Conservation (phyloP, 1,140 invertebrate species). For the Pseudomyrmex sp. region DNA sequence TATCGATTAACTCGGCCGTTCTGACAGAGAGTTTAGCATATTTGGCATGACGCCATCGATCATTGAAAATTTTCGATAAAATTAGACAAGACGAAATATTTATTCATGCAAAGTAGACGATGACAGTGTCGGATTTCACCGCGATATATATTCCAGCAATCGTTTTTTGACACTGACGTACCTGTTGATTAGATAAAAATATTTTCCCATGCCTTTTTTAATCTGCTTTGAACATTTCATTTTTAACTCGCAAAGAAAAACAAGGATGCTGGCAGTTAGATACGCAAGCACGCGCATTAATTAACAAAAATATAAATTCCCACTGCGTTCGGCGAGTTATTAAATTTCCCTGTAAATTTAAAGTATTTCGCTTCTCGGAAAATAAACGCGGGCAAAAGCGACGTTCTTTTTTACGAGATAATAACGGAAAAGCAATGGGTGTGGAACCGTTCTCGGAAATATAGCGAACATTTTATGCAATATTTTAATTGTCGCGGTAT, state of each 20-base stretch:
- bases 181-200: slow-evolving; percentile 59
- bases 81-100: slow-evolving; percentile 51
- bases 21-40: slow-evolving; percentile 27
- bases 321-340: slow-evolving; percentile 57
- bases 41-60: slow-evolving; percentile 29
- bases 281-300: slow-evolving; percentile 52
- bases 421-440: slow-evolving; percentile 32
- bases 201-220: neutral
- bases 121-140: neutral
- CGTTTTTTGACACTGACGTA: slow-evolving; percentile 17
- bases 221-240: slow-evolving; percentile 36
- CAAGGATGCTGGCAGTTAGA: slow-evolving; percentile 38
- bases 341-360: slow-evolving; percentile 59
- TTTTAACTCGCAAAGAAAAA: slow-evolving; percentile 52
- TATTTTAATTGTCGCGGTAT: slow-evolving; percentile 58
- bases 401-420: slow-evolving; percentile 44
- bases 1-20: slow-evolving; percentile 48
- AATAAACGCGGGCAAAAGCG: slow-evolving; percentile 37
- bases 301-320: slow-evolving; percentile 61
- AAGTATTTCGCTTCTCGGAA: slow-evolving; percentile 51
- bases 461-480: slow-evolving; percentile 38
- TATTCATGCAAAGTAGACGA: slow-evolving; percentile 26
- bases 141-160: neutral
- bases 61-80: slow-evolving; percentile 41
- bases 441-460: slow-evolving; percentile 24